phyloP scores from a whole-genome alignment of 2,113 vertebrate genomes.

The Butorides virescens region DNA sequence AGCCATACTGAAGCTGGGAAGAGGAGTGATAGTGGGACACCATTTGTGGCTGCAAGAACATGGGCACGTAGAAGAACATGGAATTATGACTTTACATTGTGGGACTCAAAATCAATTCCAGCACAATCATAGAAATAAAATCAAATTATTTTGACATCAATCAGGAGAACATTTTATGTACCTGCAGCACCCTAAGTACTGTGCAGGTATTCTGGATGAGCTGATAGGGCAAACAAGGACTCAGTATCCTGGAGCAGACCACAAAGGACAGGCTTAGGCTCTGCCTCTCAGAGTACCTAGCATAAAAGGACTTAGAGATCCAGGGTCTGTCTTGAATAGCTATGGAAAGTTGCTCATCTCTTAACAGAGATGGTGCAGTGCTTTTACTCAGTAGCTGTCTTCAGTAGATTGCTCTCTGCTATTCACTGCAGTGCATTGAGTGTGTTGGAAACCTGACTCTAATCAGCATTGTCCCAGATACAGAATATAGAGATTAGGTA shows the following conservation, averaged over 20 bases:
- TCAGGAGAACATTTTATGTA: not conserved
- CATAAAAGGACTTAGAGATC: not conserved
- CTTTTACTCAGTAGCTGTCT: not conserved
- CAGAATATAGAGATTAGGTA: not conserved
- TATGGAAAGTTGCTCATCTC: not conserved
- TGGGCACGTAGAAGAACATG: not conserved
- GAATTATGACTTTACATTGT: not conserved
- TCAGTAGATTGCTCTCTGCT: not conserved
- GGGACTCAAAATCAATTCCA: not conserved
- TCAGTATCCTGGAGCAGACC: not conserved
- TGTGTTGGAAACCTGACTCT: not conserved
- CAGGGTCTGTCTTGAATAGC: not conserved
- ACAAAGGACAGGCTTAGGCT: not conserved
- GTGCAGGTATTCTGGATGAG: not conserved
- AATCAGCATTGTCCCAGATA: not conserved
- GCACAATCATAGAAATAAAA: not conserved
- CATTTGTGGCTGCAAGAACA: not conserved
- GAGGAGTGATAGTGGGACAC: not conserved
- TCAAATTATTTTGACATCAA: not conserved
- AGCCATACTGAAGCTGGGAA: not conserved
- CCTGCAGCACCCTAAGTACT: not conserved
- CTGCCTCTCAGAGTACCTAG: not conserved
- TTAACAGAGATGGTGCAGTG: not conserved
- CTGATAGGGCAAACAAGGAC: not conserved
- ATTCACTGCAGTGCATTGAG: not conserved